Evolutionary conservation across 2,888 invertebrate genomes (phyloP).

Genomic region (Plemyria rubiginata): DNA sequence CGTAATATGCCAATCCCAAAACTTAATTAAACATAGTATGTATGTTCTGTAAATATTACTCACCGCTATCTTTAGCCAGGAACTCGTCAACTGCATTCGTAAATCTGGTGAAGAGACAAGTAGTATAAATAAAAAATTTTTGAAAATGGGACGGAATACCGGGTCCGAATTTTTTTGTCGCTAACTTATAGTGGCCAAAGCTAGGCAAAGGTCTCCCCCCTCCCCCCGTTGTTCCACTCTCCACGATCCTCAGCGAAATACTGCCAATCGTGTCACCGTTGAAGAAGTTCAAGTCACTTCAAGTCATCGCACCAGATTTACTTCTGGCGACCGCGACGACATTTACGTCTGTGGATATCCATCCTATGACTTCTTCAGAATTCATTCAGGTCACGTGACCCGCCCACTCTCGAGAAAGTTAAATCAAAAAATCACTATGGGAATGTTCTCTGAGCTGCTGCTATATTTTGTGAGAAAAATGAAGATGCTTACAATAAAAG

Average conservation of each 20-base stretch:
- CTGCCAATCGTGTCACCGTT: not conserved
- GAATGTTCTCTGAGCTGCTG: not conserved
- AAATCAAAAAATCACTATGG: not conserved
- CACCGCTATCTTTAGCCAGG: conserved; percentile 68
- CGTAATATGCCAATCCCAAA: conserved; percentile 54
- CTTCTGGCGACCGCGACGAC: not conserved
- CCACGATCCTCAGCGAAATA: not conserved
- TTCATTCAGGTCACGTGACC: not conserved
- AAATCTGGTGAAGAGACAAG: conserved; percentile 75
- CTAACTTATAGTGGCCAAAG: not conserved
- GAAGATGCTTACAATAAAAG: conserved; percentile 40
- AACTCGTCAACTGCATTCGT: conserved; percentile 71
- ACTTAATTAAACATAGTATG: conserved; percentile 62
- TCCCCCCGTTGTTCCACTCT: not conserved
- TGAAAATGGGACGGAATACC: conserved; percentile 15
- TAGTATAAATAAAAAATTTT: conserved; percentile 21
- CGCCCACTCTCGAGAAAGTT: not conserved
- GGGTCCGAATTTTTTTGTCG: too few species aligned
- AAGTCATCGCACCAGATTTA: not conserved
- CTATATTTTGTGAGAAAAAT: conserved; percentile 37
- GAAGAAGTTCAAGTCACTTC: not conserved
- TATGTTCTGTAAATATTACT: conserved; percentile 66
- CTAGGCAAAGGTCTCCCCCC: too few species aligned
- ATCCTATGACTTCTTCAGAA: not conserved
- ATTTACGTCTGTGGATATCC: not conserved